Percentiles rank a stretch among this genome's conserved stretches.
phyloP scores from a whole-genome alignment of 1,140 invertebrate species.

The Anoplolepis gracilipes region DNA sequence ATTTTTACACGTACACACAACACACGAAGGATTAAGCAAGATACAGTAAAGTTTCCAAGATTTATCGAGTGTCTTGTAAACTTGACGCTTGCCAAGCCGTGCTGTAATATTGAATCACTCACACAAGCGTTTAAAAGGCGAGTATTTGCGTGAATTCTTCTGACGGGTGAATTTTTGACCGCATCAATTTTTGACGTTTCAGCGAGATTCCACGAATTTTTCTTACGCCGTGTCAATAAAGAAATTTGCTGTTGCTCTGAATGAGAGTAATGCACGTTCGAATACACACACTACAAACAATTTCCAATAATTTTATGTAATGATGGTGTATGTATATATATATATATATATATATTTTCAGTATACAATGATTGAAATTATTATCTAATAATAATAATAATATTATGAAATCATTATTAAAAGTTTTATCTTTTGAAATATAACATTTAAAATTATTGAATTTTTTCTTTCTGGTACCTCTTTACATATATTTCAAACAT shows the following conservation, averaged over 20 bases:
- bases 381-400: too few relatives aligned
- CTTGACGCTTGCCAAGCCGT: not conserved
- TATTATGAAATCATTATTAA: too few relatives aligned
- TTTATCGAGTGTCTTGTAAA: not conserved
- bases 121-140: not conserved
- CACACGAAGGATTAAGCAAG: not conserved
- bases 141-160: slow-evolving; percentile 11
- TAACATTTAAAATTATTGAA: too few relatives aligned
- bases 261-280: not conserved
- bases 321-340: too few relatives aligned
- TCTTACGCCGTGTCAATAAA: not conserved
- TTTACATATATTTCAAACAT: too few relatives aligned
- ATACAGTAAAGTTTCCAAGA: not conserved
- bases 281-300: too few relatives aligned
- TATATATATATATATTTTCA: too few relatives aligned
- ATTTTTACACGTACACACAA: too few relatives aligned
- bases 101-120: not conserved
- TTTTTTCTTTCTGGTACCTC: too few relatives aligned
- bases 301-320: too few relatives aligned
- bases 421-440: too few relatives aligned
- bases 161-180: not conserved
- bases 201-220: slow-evolving; percentile 29
- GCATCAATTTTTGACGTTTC: slow-evolving; percentile 19
- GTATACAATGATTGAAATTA: too few relatives aligned
- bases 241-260: slow-evolving; percentile 1